Percentiles rank a stretch among this genome's conserved stretches.
Conservation (phyloP, 1,140 invertebrate genomes). For the Ephestia elutella region DNA sequence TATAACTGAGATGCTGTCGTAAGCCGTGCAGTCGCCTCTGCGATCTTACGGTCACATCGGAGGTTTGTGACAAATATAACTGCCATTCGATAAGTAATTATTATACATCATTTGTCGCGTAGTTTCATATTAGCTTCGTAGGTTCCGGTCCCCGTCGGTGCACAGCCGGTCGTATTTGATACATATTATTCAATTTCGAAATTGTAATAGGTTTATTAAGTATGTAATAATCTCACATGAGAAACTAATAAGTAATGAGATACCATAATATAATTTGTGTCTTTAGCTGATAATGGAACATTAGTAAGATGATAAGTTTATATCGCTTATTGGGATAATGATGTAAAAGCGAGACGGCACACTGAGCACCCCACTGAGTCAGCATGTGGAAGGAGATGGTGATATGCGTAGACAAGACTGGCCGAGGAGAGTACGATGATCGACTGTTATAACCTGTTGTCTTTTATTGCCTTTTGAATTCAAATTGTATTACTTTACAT, state of each 20-base stretch:
- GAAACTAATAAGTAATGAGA: constrained; percentile 64
- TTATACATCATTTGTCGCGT: constrained; percentile 64
- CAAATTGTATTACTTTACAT: constrained; percentile 20
- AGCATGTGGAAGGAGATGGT: constrained; percentile 20
- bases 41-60: constrained; percentile 30
- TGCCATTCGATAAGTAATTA: constrained; percentile 72
- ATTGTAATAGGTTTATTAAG: constrained; percentile 71
- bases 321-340: constrained; percentile 48
- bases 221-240: constrained; percentile 67
- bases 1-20: constrained; percentile 50
- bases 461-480: constrained; percentile 35
- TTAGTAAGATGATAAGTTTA: constrained; percentile 66
- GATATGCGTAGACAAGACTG: constrained; percentile 23
- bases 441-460: constrained; percentile 26
- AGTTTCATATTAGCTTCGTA: constrained; percentile 64
- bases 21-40: constrained; percentile 11
- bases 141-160: constrained; percentile 64
- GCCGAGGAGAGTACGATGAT: constrained; percentile 22
- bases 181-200: constrained; percentile 72
- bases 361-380: constrained; percentile 15
- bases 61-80: constrained; percentile 65
- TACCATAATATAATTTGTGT: constrained; percentile 72
- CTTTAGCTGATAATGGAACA: constrained; percentile 67
- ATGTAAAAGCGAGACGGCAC: constrained; percentile 26
- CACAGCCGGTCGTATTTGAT: constrained; percentile 68